These are phyloP conservation scores for Danio albolineatus DNA, from an alignment of 2,797 vertebrate species.

Conservation along the genomic window DNA sequence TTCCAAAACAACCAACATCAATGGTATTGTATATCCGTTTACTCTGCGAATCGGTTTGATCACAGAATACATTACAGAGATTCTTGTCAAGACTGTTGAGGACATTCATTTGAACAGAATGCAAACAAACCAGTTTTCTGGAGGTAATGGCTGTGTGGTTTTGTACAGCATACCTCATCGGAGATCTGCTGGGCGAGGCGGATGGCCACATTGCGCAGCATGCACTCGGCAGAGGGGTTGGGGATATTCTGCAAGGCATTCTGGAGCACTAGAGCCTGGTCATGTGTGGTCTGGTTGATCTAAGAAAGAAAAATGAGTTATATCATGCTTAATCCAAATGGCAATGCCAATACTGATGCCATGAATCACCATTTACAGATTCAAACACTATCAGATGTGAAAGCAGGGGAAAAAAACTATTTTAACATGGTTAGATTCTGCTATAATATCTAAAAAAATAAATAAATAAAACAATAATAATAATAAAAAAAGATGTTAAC, in stretches of 20 bases:
- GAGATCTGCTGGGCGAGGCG: conserved; percentile 99
- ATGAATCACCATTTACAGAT: no score
- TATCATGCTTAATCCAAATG: no score
- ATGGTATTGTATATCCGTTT: not conserved
- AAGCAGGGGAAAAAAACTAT: no score
- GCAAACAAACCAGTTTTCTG: not conserved
- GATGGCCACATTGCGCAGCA: conserved; percentile 98
- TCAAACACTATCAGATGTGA: no score
- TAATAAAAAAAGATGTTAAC: no score
- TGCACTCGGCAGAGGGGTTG: conserved; percentile 97
- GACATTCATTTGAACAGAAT: not conserved
- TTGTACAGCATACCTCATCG: conserved; percentile 86
- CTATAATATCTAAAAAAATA: no score
- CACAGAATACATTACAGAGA: not conserved
- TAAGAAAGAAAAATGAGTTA: conserved; percentile 62
- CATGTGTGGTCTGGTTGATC: conserved; percentile 97
- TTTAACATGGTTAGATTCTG: no score
- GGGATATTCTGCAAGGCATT: conserved; percentile 98
- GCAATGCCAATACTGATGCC: no score
- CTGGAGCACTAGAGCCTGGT: conserved; percentile 98
- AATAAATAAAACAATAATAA: no score
- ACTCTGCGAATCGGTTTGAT: not conserved
- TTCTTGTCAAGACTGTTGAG: not conserved
- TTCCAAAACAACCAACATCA: not conserved
- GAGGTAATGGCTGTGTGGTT: not conserved